Evolutionary conservation across 2,888 invertebrate genomes (phyloP).

Genomic region (Drosophila heteroneura): DNA sequence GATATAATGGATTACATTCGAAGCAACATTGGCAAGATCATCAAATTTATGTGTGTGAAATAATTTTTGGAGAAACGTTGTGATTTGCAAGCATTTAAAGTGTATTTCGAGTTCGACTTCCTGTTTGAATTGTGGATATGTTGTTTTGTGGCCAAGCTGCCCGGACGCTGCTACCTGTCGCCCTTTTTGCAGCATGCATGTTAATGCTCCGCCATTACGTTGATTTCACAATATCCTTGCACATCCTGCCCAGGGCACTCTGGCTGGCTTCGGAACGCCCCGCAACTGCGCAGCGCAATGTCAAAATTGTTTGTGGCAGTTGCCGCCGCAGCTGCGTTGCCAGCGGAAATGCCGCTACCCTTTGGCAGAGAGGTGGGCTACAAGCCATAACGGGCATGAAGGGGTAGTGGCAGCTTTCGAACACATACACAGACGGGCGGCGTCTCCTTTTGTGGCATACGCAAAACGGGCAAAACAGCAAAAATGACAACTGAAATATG

Average conservation of each 20-base stretch:
- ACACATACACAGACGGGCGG: conserved; percentile 2
- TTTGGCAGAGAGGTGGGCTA: conserved; percentile 7
- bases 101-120: conserved; percentile 23
- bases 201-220: conserved; percentile 77
- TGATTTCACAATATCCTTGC: conserved; percentile 81
- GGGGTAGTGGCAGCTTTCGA: conserved; percentile 1
- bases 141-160: conserved; percentile 55
- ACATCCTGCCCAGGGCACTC: conserved; percentile 72
- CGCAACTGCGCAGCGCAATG: conserved; percentile 61
- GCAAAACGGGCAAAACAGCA: conserved; percentile 74
- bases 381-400: not conserved
- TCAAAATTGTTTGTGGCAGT: conserved; percentile 80
- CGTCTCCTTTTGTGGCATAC: conserved; percentile 57
- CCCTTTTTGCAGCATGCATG: conserved; percentile 64
- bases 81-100: not conserved
- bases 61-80: not conserved
- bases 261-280: conserved; percentile 26
- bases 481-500: conserved; percentile 77
- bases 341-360: conserved; percentile 71
- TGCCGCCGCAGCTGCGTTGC: conserved; percentile 69
- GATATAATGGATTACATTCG: too few species aligned
- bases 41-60: too few species aligned
- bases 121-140: not conserved
- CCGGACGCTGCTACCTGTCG: conserved; percentile 59
- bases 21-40: too few species aligned